phyloP scores from a whole-genome alignment of 1,140 invertebrate species.

The Rhizoglyphus robini region DNA sequence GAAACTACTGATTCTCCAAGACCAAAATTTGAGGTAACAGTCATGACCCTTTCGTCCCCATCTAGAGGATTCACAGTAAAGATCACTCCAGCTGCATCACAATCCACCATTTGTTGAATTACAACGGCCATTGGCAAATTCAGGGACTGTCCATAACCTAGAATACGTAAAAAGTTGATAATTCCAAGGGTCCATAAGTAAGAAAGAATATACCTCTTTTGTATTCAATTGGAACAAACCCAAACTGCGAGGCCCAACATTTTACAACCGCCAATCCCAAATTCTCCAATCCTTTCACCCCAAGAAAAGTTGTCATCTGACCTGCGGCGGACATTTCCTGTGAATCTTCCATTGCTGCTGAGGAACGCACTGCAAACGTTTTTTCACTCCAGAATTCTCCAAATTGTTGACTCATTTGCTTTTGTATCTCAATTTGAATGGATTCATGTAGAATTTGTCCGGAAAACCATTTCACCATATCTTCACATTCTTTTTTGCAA shows the following conservation, averaged over 20 bases:
- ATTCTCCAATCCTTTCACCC: slow-evolving; percentile 37
- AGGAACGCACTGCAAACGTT: slow-evolving; percentile 43
- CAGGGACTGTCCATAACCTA: slow-evolving; percentile 47
- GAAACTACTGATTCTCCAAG: slow-evolving; percentile 64
- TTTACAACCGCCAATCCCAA: slow-evolving; percentile 45
- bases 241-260: slow-evolving; percentile 67
- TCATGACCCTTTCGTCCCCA: slow-evolving; percentile 48
- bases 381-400: not conserved
- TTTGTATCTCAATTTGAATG: not conserved
- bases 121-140: slow-evolving; percentile 57
- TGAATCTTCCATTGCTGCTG: slow-evolving; percentile 56
- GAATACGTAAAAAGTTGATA: too few relatives aligned
- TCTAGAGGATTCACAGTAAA: slow-evolving; percentile 60
- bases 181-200: too few relatives aligned
- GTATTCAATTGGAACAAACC: slow-evolving; percentile 57
- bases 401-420: not conserved
- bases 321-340: slow-evolving; percentile 63
- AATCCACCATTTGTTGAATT: slow-evolving; percentile 56
- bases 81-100: slow-evolving; percentile 57
- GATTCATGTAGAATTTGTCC: not conserved
- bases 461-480: not conserved
- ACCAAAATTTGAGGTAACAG: slow-evolving; percentile 63
- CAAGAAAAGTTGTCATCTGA: slow-evolving; percentile 62
- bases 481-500: not conserved
- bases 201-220: too few relatives aligned